A percentile compares a stretch with the other conserved stretches of the same genome.
These are phyloP conservation scores for Deroplatys truncata DNA, from an alignment of 2,888 invertebrate species.

Conservation along the genomic window DNA sequence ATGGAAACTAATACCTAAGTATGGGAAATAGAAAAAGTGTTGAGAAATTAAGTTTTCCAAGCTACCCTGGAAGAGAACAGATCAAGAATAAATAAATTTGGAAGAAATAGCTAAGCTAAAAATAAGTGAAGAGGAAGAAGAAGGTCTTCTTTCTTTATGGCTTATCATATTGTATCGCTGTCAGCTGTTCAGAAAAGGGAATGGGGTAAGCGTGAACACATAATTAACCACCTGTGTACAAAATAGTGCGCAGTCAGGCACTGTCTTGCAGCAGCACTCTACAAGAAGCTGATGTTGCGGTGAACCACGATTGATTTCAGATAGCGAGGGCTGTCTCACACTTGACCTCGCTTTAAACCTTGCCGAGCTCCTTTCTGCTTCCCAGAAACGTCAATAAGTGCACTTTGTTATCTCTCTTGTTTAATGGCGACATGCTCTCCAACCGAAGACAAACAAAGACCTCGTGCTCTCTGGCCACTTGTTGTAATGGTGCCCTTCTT, in stretches of 20 bases:
- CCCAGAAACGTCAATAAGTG: not conserved
- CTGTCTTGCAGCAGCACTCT: not conserved
- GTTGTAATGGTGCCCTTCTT: not conserved
- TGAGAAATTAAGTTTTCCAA: too few species aligned
- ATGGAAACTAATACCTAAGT: too few species aligned
- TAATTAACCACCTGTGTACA: not conserved
- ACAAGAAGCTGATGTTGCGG: not conserved
- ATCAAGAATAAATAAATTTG: too few species aligned
- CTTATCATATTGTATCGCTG: not conserved
- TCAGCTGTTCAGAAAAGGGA: too few species aligned
- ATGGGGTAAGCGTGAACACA: not conserved
- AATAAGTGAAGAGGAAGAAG: not conserved
- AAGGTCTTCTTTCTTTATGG: not conserved
- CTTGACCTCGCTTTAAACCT: not conserved
- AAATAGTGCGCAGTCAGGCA: not conserved
- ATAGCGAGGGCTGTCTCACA: not conserved
- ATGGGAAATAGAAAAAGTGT: too few species aligned
- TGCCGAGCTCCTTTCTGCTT: not conserved
- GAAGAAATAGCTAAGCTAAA: not conserved
- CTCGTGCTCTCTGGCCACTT: not conserved
- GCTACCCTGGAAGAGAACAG: too few species aligned
- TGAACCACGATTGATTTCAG: not conserved
- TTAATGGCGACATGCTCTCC: not conserved
- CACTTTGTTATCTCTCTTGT: not conserved
- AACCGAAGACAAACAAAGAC: not conserved